phyloP scores from a whole-genome alignment of 2,888 invertebrate genomes.

The Hypolimnas misippus region DNA sequence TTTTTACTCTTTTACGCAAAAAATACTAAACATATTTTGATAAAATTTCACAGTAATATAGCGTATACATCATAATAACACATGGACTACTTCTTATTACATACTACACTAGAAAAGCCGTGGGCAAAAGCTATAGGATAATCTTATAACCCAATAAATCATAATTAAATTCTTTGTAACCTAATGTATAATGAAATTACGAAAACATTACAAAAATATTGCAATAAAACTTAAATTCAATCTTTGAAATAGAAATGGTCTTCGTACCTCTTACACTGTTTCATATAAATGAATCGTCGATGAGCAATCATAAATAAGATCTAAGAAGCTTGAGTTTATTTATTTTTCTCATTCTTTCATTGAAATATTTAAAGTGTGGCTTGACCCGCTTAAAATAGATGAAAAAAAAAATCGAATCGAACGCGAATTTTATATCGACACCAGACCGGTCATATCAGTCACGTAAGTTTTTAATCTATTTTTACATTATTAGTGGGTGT shows the following conservation, averaged over 20 bases:
- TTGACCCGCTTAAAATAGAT: slow-evolving; percentile 24
- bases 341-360: slow-evolving; percentile 22
- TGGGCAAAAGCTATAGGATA: too few relatives aligned
- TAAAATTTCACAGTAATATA: too few relatives aligned
- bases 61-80: too few relatives aligned
- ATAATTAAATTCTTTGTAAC: too few relatives aligned
- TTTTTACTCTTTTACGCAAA: too few relatives aligned
- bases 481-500: background rate
- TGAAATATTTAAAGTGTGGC: slow-evolving; percentile 20
- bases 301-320: slow-evolving; percentile 14
- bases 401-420: slow-evolving; percentile 12
- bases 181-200: background rate
- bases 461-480: slow-evolving; percentile 18
- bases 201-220: too few relatives aligned
- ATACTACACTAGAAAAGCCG: too few relatives aligned
- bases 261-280: slow-evolving; percentile 6
- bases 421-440: slow-evolving; percentile 11
- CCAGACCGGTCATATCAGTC: background rate
- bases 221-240: background rate
- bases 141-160: too few relatives aligned
- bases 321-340: slow-evolving; percentile 5
- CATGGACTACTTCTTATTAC: too few relatives aligned
- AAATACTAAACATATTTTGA: too few relatives aligned
- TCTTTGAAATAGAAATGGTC: slow-evolving; percentile 1
- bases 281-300: slow-evolving; percentile 14